phyloP scores from a whole-genome alignment of 1,140 invertebrate species.

The Melipona quadrifasciata region DNA sequence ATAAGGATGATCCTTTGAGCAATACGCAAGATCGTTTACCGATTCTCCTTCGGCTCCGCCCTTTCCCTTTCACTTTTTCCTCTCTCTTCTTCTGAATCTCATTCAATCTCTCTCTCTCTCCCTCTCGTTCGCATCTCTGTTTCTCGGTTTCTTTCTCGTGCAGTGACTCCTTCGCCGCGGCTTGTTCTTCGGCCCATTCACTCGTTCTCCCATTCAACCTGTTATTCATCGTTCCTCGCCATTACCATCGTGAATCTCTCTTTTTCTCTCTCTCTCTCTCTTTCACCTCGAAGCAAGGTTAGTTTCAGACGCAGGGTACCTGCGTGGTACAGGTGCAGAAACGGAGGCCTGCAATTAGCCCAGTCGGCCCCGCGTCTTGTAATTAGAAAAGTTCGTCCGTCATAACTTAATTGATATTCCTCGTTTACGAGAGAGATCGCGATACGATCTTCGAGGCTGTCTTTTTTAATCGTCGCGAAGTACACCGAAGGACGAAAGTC shows the following conservation, averaged over 20 bases:
- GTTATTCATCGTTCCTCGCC: slow-evolving; percentile 4
- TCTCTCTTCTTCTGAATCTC: too few species aligned
- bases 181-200: slow-evolving; percentile 26
- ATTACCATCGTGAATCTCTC: too few species aligned
- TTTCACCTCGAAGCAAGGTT: slow-evolving; percentile 2
- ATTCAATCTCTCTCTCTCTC: too few species aligned
- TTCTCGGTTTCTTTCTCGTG: not conserved
- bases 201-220: slow-evolving; percentile 25
- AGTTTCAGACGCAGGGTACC: slow-evolving; percentile 24
- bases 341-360: slow-evolving; percentile 42
- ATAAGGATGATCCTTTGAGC: not conserved
- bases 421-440: too few species aligned
- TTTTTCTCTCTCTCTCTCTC: not conserved
- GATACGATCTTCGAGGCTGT: too few species aligned
- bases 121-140: too few species aligned
- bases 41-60: not conserved
- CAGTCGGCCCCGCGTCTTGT: not conserved
- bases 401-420: slow-evolving; percentile 46
- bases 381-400: slow-evolving; percentile 50
- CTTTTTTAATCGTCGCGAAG: too few species aligned
- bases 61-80: not conserved
- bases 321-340: slow-evolving; percentile 42
- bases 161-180: not conserved
- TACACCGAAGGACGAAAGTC: too few species aligned
- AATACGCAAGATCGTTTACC: not conserved